Conservation (phyloP, 1,140 invertebrate genomes). For the Drosophila pruinosa region DNA sequence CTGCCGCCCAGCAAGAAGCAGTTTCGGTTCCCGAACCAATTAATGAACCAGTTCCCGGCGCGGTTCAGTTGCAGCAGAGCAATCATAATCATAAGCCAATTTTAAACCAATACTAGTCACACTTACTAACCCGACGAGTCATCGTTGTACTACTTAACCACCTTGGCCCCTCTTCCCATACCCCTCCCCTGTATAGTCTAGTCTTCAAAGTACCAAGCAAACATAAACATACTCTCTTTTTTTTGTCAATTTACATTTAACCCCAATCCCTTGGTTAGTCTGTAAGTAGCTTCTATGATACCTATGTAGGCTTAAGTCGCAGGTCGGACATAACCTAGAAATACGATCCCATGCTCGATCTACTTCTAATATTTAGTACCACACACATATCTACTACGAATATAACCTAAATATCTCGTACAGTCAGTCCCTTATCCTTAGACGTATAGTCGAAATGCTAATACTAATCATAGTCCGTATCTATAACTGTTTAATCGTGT, state of each 20-base stretch:
- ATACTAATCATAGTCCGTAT: constrained; percentile 35
- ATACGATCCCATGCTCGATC: not conserved
- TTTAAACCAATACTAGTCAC: constrained; percentile 75
- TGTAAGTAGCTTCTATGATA: constrained; percentile 47
- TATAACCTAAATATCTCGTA: constrained; percentile 2
- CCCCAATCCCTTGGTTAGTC: constrained; percentile 8
- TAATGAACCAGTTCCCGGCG: constrained; percentile 4
- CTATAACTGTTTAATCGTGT: constrained; percentile 30
- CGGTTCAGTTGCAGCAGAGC: constrained; percentile 34
- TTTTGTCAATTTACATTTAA: constrained; percentile 38
- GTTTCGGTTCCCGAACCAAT: not conserved
- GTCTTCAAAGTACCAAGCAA: constrained; percentile 65
- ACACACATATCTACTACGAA: not conserved
- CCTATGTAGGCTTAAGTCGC: constrained; percentile 24
- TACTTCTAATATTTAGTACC: not conserved
- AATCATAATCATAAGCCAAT: constrained; percentile 72
- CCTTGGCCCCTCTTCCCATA: constrained; percentile 25
- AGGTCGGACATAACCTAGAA: constrained; percentile 5
- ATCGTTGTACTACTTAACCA: constrained; percentile 49
- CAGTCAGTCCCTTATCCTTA: constrained; percentile 11
- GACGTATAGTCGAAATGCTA: constrained; percentile 25
- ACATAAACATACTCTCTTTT: constrained; percentile 16
- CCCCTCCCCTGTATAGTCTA: constrained; percentile 61
- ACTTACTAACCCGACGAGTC: constrained; percentile 23
- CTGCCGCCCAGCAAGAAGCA: not conserved